phyloP scores from a whole-genome alignment of 2,888 invertebrate species.

The Nymphalis c-album region DNA sequence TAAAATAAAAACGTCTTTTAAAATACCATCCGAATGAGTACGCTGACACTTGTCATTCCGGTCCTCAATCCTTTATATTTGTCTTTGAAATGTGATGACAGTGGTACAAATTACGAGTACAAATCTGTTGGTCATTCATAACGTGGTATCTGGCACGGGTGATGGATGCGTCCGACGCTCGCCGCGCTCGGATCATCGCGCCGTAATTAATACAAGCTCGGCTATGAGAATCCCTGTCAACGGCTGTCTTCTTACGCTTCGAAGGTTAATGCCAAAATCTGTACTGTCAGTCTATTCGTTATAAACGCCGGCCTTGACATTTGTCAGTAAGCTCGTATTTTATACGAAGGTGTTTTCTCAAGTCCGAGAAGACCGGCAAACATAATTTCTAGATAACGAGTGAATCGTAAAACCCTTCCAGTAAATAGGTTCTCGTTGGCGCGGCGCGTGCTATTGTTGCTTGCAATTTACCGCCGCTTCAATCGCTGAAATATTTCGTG shows the following conservation, averaged over 20 bases:
- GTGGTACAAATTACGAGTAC: conserved; percentile 81
- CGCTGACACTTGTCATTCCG: conserved; percentile 80
- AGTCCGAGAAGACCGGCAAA: conserved; percentile 43
- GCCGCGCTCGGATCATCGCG: conserved; percentile 65
- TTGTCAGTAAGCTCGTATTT: conserved; percentile 2
- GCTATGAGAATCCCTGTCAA: conserved; percentile 75
- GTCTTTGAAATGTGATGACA: conserved; percentile 83
- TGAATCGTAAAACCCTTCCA: conserved; percentile 73
- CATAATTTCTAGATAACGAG: conserved; percentile 76
- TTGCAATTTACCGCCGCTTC: conserved; percentile 79
- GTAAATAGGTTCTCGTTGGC: conserved; percentile 67
- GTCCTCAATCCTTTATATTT: conserved; percentile 81
- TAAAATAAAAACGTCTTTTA: conserved; percentile 79
- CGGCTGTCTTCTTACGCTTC: conserved; percentile 68
- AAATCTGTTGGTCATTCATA: conserved; percentile 79
- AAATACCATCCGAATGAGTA: conserved; percentile 76
- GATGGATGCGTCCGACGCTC: conserved; percentile 69
- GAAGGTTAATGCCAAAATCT: conserved; percentile 64
- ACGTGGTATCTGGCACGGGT: conserved; percentile 73
- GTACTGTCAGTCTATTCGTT: conserved; percentile 53
- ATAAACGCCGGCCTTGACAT: conserved; percentile 4
- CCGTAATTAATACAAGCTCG: conserved; percentile 75
- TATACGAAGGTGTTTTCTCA: conserved; percentile 32
- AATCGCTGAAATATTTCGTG: conserved; percentile 82
- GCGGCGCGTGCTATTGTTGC: conserved; percentile 68